Conservation (phyloP, 2,888 invertebrate genomes). For the Lissonota sp. region DNA sequence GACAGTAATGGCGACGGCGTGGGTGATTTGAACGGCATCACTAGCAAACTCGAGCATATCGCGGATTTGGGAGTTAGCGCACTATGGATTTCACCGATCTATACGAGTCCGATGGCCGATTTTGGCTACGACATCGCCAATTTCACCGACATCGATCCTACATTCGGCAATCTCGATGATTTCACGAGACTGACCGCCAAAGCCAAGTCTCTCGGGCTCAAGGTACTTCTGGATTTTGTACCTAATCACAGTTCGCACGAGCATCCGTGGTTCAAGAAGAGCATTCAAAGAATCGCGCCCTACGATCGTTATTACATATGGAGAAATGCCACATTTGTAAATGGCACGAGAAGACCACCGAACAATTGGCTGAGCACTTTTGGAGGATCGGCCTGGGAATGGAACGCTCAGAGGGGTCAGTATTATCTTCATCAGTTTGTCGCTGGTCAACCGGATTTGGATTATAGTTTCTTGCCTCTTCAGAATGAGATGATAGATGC, state of each 20-base stretch:
- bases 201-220: slow-evolving; percentile 81
- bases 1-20: slow-evolving; percentile 88
- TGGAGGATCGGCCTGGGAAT: slow-evolving; percentile 87
- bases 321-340: slow-evolving; percentile 86
- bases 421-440: slow-evolving; percentile 88
- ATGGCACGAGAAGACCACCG: slow-evolving; percentile 80
- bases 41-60: slow-evolving; percentile 85
- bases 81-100: slow-evolving; percentile 90
- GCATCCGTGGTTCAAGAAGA: slow-evolving; percentile 92
- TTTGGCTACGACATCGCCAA: slow-evolving; percentile 88
- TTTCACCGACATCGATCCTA: slow-evolving; percentile 85
- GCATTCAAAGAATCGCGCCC: slow-evolving; percentile 86
- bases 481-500: slow-evolving; percentile 85
- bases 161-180: slow-evolving; percentile 86
- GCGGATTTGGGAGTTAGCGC: slow-evolving; percentile 86
- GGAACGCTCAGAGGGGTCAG: slow-evolving; percentile 85
- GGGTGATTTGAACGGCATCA: slow-evolving; percentile 80
- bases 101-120: slow-evolving; percentile 87
- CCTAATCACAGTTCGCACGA: slow-evolving; percentile 90
- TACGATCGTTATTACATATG: slow-evolving; percentile 92
- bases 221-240: slow-evolving; percentile 84
- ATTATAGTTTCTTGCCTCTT: slow-evolving; percentile 86
- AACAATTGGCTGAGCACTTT: slow-evolving; percentile 86
- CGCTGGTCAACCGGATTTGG: slow-evolving; percentile 88
- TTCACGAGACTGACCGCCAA: slow-evolving; percentile 83